Evolutionary conservation across 1,140 invertebrate genomes (phyloP).

Genomic region (Brachionus manjavacas): DNA sequence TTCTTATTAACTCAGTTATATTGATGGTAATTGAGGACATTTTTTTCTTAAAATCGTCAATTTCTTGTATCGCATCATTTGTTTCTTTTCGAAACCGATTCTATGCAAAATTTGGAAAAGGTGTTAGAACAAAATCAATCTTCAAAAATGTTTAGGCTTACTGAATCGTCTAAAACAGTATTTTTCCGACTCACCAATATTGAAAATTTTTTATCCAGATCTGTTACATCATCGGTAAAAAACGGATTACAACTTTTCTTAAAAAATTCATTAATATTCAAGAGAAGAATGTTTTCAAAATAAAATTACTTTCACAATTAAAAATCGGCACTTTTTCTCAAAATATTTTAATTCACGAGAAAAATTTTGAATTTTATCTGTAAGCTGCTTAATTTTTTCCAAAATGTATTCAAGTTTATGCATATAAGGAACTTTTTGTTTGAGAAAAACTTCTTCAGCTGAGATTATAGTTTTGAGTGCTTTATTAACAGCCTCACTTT

Average conservation of each 20-base stretch:
- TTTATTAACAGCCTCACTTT: constrained; percentile 10
- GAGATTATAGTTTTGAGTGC: constrained; percentile 14
- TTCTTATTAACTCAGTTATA: constrained; percentile 17
- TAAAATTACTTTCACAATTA: constrained; percentile 12
- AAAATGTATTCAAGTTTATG: constrained; percentile 4
- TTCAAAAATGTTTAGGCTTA: neutral
- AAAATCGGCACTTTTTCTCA: neutral
- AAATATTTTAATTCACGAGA: neutral
- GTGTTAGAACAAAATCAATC: neutral
- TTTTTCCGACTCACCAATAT: neutral
- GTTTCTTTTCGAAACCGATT: constrained; percentile 19
- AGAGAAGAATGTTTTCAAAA: neutral
- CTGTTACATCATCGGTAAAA: neutral
- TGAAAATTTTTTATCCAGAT: neutral
- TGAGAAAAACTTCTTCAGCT: constrained; percentile 24
- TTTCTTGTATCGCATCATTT: constrained; percentile 13
- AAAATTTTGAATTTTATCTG: constrained; percentile 6
- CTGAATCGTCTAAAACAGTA: constrained; percentile 3
- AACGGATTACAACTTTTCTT: neutral
- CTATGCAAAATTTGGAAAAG: neutral
- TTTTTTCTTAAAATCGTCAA: constrained; percentile 32
- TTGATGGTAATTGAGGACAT: constrained; percentile 17
- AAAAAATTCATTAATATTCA: neutral
- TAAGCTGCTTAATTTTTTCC: neutral
- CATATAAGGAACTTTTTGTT: constrained; percentile 28